These are phyloP conservation scores for cattle (Bos taurus) DNA, from an alignment of 2,113 vertebrate species.

Conservation along the genomic window DNA sequence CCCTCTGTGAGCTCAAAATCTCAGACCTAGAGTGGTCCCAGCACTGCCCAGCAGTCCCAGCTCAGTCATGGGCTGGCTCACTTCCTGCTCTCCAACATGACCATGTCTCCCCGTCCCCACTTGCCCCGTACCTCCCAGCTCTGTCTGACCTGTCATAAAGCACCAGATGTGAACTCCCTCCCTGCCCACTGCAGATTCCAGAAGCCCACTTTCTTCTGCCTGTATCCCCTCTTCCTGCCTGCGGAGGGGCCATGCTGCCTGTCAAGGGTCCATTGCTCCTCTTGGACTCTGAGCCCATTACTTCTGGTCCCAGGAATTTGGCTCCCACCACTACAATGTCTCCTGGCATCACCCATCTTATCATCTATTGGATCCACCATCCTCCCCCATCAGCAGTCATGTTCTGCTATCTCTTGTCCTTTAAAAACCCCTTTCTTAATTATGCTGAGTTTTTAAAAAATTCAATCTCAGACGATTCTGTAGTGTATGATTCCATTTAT, in stretches of 20 bases:
- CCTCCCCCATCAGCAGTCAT: background rate
- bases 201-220: background rate
- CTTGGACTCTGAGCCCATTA: background rate
- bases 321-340: background rate
- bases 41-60: too few species aligned
- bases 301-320: background rate
- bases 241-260: too few species aligned
- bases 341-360: background rate
- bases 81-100: background rate
- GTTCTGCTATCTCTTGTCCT: background rate
- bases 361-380: background rate
- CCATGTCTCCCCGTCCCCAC: background rate
- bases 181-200: background rate
- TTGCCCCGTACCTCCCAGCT: background rate
- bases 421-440: background rate
- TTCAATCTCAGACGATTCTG: background rate
- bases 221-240: background rate
- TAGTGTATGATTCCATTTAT: background rate
- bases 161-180: background rate
- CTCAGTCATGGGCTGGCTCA: background rate
- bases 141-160: background rate
- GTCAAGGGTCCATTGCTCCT: background rate
- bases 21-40: background rate
- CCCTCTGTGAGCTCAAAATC: background rate
- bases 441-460: background rate